Evolutionary conservation across 2,113 vertebrate genomes (phyloP), one percentile per base, ranked within the genome.

Genomic region (Aplodontia rufa): DNA sequence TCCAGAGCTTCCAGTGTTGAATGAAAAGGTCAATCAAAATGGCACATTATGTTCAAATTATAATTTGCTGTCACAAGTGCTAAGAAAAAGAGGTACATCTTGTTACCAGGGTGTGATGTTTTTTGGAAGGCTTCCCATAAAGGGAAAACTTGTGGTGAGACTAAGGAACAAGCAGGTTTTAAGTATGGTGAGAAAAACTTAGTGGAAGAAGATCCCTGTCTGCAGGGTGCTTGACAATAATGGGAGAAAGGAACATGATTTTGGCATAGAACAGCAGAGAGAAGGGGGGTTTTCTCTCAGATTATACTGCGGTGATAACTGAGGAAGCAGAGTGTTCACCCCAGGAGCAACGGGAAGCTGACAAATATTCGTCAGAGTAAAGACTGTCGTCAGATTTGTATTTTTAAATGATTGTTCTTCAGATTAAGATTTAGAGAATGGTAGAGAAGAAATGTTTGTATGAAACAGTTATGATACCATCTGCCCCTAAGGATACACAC

Each of bases 191-290:
- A 0, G 10, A 32, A 45, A 81, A 24, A 16, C 0, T 24, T 40
- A 35, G 24, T 45, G 79, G 62, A n/a, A 37, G 72, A 64, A 37
- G n/a, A 2, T 83, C 17, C 1, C 3, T 51, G 58, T 66, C 14
- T 8, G 35, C 24, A 84, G 5, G 22, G 0, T 55, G 5, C 45
- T 40, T 93, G 8, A 4, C 40, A 74, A 47, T 40, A 26, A 53
- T 7, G 1, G 35, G 60, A 14, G 19, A 71, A n/a, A 16, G 20
- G 4, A 62, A 66, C 3, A 10, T 45, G 22, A 0, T 5, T 3
- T 12, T 76, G 8, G 6, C 69, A 78, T 22, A 16, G 2, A 0
- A 24, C 4, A 22, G 9, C 0, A 28, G 24, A 6, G 0, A 37
- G 3, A 24, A 64, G 28, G 8, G 13, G n/a, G 26, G 11, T 2